Base-by-base conservation (phyloP, 2,888 invertebrate genomes). In the Synanthedon vespiformis region DNA sequence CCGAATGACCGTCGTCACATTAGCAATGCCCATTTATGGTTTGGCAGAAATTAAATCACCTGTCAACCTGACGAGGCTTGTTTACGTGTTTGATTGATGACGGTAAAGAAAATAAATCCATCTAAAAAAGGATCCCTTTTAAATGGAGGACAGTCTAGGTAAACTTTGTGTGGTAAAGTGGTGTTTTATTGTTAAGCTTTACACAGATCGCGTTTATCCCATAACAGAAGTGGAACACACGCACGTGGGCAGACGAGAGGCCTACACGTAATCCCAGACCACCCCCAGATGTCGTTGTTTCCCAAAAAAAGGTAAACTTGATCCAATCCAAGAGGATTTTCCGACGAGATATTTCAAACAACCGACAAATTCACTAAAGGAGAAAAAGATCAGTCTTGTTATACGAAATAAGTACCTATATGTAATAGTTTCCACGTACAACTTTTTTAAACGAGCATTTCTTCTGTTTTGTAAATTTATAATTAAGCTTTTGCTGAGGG, bases 381-480 rank as follows among this genome's bases (percentile, higher is more conserved):
- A 66, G 61, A 69, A 72, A 77, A 79, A 74, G 77, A 74, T 73
- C 72, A 73, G 67, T 77, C 77, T 78, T 77, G 77, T 76, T 75
- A 65, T 72, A 56, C 60, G 62, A 61, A 60, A 59, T 62, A 68
- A 65, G 65, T 22, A 22, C 22, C 5, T 6, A 74, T 73, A 77
- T 71, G 72, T 69, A 64, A 10, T 34, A 34, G 10, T 34, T 34
- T 34, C 34, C 10, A 34, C 10, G 34, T 34, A 10, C 1, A 34
- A 34, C 34, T 34, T 34, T 34, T 10, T 8, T 10, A 34, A 34
- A 34, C 34, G 34, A 10, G 8, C 2, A 10, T 34, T 10, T 34
- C 2, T 34, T 34, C 2, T 1, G 34, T 34, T 10, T 34, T 34
- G 34, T 34, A 34, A 34, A 34, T 34, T 34, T 34, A 10, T 34